Evolutionary conservation across 2,797 vertebrate species (phyloP).

Genomic region (Carcharodon carcharias): DNA sequence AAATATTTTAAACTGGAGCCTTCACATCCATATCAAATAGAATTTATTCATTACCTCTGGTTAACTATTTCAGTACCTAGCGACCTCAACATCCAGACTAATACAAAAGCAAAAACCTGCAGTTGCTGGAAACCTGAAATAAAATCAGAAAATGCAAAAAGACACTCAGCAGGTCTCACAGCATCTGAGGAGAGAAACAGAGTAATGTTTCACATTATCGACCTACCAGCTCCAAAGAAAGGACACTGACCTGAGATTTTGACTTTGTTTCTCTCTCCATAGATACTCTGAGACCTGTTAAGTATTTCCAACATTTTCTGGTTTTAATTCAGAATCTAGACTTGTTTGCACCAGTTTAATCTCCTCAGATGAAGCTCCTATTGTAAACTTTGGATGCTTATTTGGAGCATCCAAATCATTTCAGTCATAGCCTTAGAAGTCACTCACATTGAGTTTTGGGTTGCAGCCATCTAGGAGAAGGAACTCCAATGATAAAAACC

Average conservation of each 20-base stretch:
- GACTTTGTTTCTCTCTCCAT: too few relatives aligned
- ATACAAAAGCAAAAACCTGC: too few relatives aligned
- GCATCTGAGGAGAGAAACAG: too few relatives aligned
- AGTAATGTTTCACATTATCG: too few relatives aligned
- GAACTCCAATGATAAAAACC: background rate
- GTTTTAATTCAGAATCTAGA: too few relatives aligned
- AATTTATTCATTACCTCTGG: background rate
- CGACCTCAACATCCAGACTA: background rate
- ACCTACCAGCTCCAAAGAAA: too few relatives aligned
- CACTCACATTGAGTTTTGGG: background rate
- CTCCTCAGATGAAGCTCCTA: background rate
- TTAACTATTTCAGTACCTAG: background rate
- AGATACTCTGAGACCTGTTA: too few relatives aligned
- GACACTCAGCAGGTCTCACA: too few relatives aligned
- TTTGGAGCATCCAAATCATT: background rate
- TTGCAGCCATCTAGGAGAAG: background rate
- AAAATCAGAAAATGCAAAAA: too few relatives aligned
- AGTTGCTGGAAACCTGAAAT: too few relatives aligned
- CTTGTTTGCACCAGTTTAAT: background rate
- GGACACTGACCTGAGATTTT: too few relatives aligned
- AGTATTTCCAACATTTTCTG: too few relatives aligned
- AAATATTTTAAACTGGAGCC: conserved; percentile 8
- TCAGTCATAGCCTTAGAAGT: background rate
- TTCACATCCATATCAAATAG: background rate
- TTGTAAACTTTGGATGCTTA: background rate